These are phyloP conservation scores for Thecocarcelia acutangulata DNA, from an alignment of 2,888 invertebrate genomes.

Conservation along the genomic window DNA sequence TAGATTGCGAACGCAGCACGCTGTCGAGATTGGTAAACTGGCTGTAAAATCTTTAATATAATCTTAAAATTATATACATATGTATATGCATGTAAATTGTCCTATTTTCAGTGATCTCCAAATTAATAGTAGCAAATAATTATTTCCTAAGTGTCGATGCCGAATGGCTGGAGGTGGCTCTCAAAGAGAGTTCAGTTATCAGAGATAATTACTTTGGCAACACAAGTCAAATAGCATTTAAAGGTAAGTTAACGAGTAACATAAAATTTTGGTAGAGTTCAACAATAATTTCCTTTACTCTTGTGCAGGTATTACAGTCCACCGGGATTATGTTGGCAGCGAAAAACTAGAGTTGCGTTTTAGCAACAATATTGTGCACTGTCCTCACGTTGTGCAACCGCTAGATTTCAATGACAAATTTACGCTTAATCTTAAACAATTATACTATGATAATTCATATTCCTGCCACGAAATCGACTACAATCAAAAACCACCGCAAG, in stretches of 20 bases:
- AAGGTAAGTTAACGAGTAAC: slow-evolving; percentile 71
- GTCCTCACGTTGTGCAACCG: slow-evolving; percentile 70
- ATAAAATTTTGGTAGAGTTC: neutral
- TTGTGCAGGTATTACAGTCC: slow-evolving; percentile 74
- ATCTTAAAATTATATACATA: too few species aligned
- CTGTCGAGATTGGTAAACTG: too few species aligned
- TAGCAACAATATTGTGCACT: slow-evolving; percentile 77
- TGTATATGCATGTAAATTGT: too few species aligned
- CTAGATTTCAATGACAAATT: slow-evolving; percentile 77
- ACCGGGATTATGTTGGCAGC: slow-evolving; percentile 77
- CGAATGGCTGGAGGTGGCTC: slow-evolving; percentile 78
- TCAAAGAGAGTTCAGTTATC: slow-evolving; percentile 77
- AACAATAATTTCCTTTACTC: neutral
- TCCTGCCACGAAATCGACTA: slow-evolving; percentile 76
- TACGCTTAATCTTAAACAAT: slow-evolving; percentile 75
- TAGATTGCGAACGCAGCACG: too few species aligned
- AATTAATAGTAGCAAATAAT: slow-evolving; percentile 77
- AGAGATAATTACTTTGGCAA: slow-evolving; percentile 78
- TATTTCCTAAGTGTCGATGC: slow-evolving; percentile 77
- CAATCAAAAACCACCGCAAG: slow-evolving; percentile 72
- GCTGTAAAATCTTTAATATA: too few species aligned
- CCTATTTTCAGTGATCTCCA: slow-evolving; percentile 74
- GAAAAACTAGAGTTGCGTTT: slow-evolving; percentile 80
- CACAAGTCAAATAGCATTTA: slow-evolving; percentile 79
- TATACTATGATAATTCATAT: slow-evolving; percentile 76